Percentiles rank a stretch among this genome's conserved stretches.
Conservation (phyloP, 1,140 invertebrate species). For the Anastatus disparis region DNA sequence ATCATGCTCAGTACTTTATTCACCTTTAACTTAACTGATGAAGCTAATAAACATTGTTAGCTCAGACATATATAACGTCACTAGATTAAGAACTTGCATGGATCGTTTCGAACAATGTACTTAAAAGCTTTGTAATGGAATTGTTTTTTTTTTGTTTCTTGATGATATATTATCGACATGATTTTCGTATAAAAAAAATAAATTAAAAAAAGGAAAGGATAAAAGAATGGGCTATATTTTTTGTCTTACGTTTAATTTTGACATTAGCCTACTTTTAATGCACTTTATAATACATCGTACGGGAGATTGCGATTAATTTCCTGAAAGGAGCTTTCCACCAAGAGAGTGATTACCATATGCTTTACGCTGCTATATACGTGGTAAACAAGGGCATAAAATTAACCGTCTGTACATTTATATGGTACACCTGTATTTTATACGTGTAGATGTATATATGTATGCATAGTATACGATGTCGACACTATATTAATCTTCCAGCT, state of each 20-base stretch:
- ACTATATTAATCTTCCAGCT: slow-evolving; percentile 28
- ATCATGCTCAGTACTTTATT: too few species aligned
- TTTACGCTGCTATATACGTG: too few species aligned
- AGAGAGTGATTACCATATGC: slow-evolving; percentile 7
- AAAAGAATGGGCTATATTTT: too few species aligned
- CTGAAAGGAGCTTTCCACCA: slow-evolving; percentile 2
- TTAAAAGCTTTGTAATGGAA: too few species aligned
- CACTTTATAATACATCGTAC: not conserved
- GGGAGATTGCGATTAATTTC: slow-evolving; percentile 19
- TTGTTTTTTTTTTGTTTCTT: not conserved
- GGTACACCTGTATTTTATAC: not conserved
- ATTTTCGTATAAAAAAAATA: not conserved
- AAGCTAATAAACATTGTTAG: slow-evolving; percentile 15
- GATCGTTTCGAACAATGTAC: slow-evolving; percentile 17
- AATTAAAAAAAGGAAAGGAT: too few species aligned
- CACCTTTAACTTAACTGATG: too few species aligned
- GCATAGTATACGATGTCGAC: not conserved
- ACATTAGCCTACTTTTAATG: slow-evolving; percentile 12
- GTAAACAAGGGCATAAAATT: slow-evolving; percentile 18
- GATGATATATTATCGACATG: slow-evolving; percentile 11
- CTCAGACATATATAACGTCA: not conserved
- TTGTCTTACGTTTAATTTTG: too few species aligned
- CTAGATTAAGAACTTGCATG: not conserved
- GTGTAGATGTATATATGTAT: not conserved
- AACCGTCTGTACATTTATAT: not conserved